Evolutionary conservation across 1,140 invertebrate species (phyloP).

Genomic region (Cepaea nemoralis): DNA sequence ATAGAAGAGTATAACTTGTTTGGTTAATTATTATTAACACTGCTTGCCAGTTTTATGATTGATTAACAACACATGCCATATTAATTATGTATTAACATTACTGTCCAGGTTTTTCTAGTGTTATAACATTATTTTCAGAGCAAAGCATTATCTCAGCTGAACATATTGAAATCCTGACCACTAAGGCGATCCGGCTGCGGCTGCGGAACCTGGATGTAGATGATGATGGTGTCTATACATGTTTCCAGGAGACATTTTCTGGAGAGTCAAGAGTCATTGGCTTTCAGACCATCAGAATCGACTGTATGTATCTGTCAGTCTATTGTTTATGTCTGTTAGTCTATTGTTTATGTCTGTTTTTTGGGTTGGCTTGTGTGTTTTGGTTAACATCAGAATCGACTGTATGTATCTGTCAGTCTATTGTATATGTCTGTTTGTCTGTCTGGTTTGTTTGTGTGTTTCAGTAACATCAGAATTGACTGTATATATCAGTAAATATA

Average conservation of each 20-base stretch:
- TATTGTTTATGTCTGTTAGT: not conserved
- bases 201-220: not conserved
- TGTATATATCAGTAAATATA: not conserved
- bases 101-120: not conserved
- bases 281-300: slow-evolving; percentile 8
- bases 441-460: not conserved
- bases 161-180: not conserved
- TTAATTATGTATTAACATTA: no score
- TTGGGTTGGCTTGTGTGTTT: no score
- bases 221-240: slow-evolving; percentile 15
- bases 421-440: not conserved
- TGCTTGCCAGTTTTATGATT: no score
- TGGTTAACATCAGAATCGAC: slow-evolving; percentile 17
- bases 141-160: not conserved
- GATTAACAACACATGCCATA: no score
- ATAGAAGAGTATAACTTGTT: no score
- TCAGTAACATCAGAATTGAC: slow-evolving; percentile 18
- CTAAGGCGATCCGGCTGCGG: not conserved
- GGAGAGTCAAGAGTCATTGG: not conserved
- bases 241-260: slow-evolving; percentile 5
- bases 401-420: not conserved
- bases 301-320: not conserved
- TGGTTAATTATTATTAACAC: no score
- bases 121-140: not conserved
- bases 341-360: not conserved